Percentiles rank a stretch among this genome's conserved stretches.
Evolutionary conservation across 2,797 vertebrate species (phyloP).

Genomic region (Chaetophractus vellerosus): DNA sequence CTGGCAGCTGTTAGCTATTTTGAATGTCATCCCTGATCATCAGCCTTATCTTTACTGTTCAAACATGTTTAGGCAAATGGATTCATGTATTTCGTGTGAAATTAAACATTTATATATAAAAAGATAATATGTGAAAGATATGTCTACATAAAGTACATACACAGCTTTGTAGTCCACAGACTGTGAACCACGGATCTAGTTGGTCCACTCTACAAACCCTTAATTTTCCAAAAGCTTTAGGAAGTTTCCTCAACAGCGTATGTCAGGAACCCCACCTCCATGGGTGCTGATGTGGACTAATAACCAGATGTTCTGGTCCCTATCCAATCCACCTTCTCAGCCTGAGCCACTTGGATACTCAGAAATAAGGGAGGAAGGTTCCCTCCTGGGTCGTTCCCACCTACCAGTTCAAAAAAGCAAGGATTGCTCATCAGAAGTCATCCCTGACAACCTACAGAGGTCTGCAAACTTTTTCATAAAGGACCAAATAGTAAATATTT

Average conservation of each 20-base stretch:
- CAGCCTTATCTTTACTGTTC: neutral
- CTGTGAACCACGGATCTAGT: neutral
- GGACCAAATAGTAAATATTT: neutral
- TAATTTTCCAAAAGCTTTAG: constrained; percentile 1
- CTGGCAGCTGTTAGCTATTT: neutral
- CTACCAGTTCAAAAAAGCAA: neutral
- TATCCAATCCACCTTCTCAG: neutral
- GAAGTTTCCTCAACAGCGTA: neutral
- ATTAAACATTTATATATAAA: neutral
- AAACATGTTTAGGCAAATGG: constrained; percentile 35
- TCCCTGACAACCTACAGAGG: neutral
- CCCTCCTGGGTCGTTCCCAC: neutral
- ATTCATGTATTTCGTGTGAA: constrained; percentile 51
- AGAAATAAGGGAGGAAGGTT: neutral
- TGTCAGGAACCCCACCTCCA: neutral
- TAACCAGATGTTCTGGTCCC: neutral
- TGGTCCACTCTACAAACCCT: neutral
- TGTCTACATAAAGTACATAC: neutral
- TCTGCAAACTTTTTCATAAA: neutral
- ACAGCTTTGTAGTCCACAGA: neutral
- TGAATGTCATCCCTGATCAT: neutral
- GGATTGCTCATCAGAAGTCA: neutral
- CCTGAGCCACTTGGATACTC: neutral
- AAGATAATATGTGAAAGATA: neutral
- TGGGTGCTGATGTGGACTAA: neutral